Evolutionary conservation across 1,140 invertebrate species (phyloP), one percentile per base, ranked within the genome.

Genomic region (Rhagoletis pomonella): DNA sequence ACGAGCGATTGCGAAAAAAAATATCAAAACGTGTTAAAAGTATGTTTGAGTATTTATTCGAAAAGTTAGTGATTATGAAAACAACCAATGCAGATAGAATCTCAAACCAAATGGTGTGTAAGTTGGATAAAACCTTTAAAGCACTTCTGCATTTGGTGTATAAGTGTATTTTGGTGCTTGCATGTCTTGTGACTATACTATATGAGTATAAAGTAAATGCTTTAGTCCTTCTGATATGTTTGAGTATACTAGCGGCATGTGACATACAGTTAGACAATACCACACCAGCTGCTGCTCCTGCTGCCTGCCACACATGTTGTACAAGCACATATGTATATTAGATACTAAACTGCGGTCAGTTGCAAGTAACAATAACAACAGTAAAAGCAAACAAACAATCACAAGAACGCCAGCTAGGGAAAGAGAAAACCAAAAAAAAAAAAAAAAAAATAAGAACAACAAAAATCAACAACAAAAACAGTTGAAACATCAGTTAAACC

Each of bases 321-420:
- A 67, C 64, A 67, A 7, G 39, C 64, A 39, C 39, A 29, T 4
- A 39, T 29, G 29, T 29, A 29, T 29, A 29, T 29, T 29, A 29
- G 29, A 29, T 81, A 55, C 73, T 17, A 50, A 81, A 55, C 47
- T 81, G 73, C 17, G 73, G 73, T 81, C 73, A 81, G 73, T 55
- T 44, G 67, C 17, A 81, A 58, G 73, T 50, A 55, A 19, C 73
- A 19, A 39, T 4, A 67, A 67, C 29, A 39, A 73, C 39, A 73
- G 10, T 10, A 55, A 55, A 55, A 7, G 50, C 5, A 10, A 55
- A 55, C 50, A 29, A 29, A 29, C 29, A 29, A 29, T 29, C 29
- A 29, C 29, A 29, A 29, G 29, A 29, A 29, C 29, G 29, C 29
- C 29, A 29, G 29, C 29, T 29, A 29, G 29, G 29, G 29, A 29